Percentiles rank a stretch among this genome's conserved stretches.
Evolutionary conservation across 2,797 vertebrate species (phyloP).

Genomic region (Aotus griseimembra): DNA sequence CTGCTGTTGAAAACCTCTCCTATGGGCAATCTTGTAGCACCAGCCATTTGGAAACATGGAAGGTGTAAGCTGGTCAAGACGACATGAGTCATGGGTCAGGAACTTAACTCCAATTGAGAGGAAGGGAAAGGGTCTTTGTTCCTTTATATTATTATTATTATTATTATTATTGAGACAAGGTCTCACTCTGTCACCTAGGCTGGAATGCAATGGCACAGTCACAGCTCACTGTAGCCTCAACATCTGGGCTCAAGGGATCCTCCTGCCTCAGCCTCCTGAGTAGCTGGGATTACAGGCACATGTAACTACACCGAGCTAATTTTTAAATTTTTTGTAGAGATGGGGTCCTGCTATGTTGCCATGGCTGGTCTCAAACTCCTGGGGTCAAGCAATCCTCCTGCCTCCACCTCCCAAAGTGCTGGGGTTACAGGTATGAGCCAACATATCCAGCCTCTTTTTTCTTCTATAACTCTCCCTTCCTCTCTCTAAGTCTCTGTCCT

Average conservation of each 20-base stretch:
- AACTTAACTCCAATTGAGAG: background rate
- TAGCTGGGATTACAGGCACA: background rate
- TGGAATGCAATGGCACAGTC: background rate
- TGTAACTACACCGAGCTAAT: background rate
- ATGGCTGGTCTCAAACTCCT: background rate
- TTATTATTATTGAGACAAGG: background rate
- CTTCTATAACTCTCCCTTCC: background rate
- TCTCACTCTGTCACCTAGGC: background rate
- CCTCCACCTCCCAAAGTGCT: background rate
- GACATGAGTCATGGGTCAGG: background rate
- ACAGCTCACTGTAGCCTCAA: background rate
- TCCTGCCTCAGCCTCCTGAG: background rate
- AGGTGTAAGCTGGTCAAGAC: slow-evolving; percentile 7
- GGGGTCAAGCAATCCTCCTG: background rate
- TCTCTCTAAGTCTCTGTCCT: background rate
- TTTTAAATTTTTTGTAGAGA: background rate
- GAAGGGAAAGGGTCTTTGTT: background rate
- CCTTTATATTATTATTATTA: background rate
- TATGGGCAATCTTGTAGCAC: background rate
- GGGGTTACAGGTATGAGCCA: background rate
- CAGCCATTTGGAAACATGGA: background rate
- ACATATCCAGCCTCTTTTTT: background rate
- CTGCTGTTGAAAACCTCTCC: background rate
- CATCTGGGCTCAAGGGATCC: background rate
- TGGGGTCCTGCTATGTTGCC: background rate